Evolutionary conservation across 2,888 invertebrate species (phyloP), one percentile per base, ranked within the genome.

Genomic region (Laspeyria flexula): DNA sequence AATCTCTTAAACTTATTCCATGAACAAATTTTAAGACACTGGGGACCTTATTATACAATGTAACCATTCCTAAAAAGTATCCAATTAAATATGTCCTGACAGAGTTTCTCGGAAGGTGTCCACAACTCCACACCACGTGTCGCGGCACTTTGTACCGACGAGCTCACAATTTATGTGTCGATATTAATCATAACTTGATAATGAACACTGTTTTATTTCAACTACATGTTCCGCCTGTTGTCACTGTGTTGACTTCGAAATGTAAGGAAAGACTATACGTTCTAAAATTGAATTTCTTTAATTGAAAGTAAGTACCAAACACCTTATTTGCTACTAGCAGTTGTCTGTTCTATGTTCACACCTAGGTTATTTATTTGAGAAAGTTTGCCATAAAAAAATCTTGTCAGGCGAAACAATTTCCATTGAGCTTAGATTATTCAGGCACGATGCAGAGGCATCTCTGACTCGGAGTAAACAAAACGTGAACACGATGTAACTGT

Each of bases 101-200:
- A 59, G 65, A 62, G 63, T 62, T 88, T 87, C 89, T 80, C 57
- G 75, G 89, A 88, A 88, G 75, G 72, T 77, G 80, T 74, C 67
- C 59, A 23, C 60, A 62, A 73, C 75, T 74, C 67, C 59, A 23
- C 60, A 62, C 73, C 75, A 77, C 68, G 71, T 79, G 78, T 60
- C 48, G 58, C 64, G 50, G 69, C 74, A 75, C 51, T 75, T 83
- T 80, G 81, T 71, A 72, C 68, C 71, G 67, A 59, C 66, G 69
- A 75, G 71, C 65, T 71, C 71, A 78, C 73, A 75, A 88, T 89
- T 89, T 88, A 89, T 81, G 81, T 72, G 55, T 62, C 55, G 63
- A 74, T 83, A 86, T 87, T 86, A 81, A 87, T 89, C 86, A 83
- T 83, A 79, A 67, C 73, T 73, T 58, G 71, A 75, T 80, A 78